Percentiles rank a stretch among this genome's conserved stretches.
phyloP scores from a whole-genome alignment of 2,797 vertebrate species.

The Labroides dimidiatus region DNA sequence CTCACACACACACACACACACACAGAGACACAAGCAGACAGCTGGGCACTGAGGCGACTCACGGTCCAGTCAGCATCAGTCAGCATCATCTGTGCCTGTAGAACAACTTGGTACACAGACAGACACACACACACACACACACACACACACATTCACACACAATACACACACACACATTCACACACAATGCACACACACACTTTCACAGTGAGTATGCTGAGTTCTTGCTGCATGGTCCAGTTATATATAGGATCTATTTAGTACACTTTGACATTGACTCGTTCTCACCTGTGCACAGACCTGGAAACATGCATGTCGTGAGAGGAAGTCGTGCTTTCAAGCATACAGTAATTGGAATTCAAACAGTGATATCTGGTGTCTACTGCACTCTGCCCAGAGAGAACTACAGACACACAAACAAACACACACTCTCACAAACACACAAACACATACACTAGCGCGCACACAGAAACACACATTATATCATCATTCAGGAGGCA shows the following conservation, averaged over 20 bases:
- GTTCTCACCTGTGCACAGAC: constrained; percentile 27
- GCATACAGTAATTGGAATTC: constrained; percentile 60
- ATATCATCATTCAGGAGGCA: constrained; percentile 73
- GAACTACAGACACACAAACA: constrained; percentile 14
- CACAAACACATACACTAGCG: constrained; percentile 9
- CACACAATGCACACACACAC: constrained; percentile 3
- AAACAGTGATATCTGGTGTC: constrained; percentile 45
- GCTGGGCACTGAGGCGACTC: constrained; percentile 59
- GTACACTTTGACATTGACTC: constrained; percentile 44
- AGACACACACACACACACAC: neutral
- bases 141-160: neutral
- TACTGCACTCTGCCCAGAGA: constrained; percentile 46
- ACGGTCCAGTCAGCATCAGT: constrained; percentile 62
- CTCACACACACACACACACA: too few species aligned
- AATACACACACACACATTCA: constrained; percentile 4
- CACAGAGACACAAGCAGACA: constrained; percentile 49
- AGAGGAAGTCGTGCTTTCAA: constrained; percentile 2
- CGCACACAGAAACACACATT: constrained; percentile 6
- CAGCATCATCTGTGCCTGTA: constrained; percentile 59
- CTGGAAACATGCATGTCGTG: constrained; percentile 2
- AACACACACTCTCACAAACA: constrained; percentile 1
- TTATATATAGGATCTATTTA: constrained; percentile 27
- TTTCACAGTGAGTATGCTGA: neutral
- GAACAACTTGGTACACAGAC: constrained; percentile 18
- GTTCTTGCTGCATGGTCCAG: constrained; percentile 35